Base-by-base conservation (phyloP, 2,797 vertebrate genomes). In the Sebastiscus tertius region DNA sequence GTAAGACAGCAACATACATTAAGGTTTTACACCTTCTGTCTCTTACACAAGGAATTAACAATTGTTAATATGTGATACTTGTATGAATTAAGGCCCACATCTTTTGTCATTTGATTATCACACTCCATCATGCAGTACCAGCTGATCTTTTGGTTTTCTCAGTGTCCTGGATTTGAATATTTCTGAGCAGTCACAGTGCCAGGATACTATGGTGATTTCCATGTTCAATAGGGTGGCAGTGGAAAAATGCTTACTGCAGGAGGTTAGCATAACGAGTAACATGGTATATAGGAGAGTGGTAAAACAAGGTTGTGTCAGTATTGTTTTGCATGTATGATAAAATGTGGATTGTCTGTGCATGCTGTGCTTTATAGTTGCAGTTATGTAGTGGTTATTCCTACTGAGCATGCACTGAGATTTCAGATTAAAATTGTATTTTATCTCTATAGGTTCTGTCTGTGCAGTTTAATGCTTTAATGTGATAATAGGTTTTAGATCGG, bases 401-500 rank as follows among this genome's bases (percentile, higher is more conserved):
- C 72, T 54, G 69, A 72, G 68, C 24, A n/a, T 34, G 22, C 4
- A 67, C 24, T 71, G 59, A 77, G 59, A 84, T 87, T 79, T 81
- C 52, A 61, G 36, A 81, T 81, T 73, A 63, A 76, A 27, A 60
- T 18, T 4, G 1, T 60, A 26, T 69, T 81, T 73, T 68, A 66
- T 85, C 77, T 69, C 77, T 58, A 72, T 75, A 66, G 71, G 59
- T 77, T 73, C 64, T 36, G 33, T 68, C 72, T 83, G 75, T 82
- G 81, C 77, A 77, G 64, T 69, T 75, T 77, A 65, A 72, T 80
- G 77, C 54, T 87, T 83, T 84, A 75, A 86, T 85, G 77, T 73
- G 82, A 84, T 85, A 84, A 93, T 85, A 68, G 85, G 18, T 85
- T 86, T 84, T 69, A 84, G 78, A 88, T 87, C 27, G 27, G 64